Evolutionary conservation across 2,113 vertebrate species (phyloP).

Genomic region (Danio rerio): GRCz12tu NC_133184.1:34613501-34614000

Average conservation of each 20-base stretch:
- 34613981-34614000: no score
- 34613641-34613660: constrained; percentile 65
- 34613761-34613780: background rate
- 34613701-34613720: background rate
- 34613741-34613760: background rate
- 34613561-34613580: constrained; percentile 63
- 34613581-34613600: constrained; percentile 62
- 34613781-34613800: background rate
- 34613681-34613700: background rate
- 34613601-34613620: constrained; percentile 68
- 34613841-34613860: no score
- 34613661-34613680: constrained; percentile 59
- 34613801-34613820: no score
- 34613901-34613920: no score
- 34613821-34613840: no score
- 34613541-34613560: constrained; percentile 58
- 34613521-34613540: background rate
- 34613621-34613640: constrained; percentile 78
- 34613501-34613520: background rate
- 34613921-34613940: no score
- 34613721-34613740: constrained; percentile 19
- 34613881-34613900: no score
- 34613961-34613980: no score
- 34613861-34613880: no score
- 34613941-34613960: no score